Evolutionary conservation across 2,113 vertebrate genomes (phyloP).

Genomic region (Rallus limicola): DNA sequence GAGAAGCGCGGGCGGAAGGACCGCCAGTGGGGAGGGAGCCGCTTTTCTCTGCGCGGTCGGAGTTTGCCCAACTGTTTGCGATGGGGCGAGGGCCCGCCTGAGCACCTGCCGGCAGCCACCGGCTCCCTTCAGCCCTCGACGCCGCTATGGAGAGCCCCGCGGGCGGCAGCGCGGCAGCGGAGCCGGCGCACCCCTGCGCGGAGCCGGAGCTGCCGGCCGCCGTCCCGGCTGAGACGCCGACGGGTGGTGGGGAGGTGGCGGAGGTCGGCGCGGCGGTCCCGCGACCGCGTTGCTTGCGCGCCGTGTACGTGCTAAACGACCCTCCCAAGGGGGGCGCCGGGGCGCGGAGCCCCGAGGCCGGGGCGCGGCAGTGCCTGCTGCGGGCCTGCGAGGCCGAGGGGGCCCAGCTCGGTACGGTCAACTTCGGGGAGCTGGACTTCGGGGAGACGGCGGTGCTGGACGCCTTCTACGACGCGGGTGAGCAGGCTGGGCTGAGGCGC

Average conservation of each 20-base stretch:
- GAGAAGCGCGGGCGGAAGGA: neutral
- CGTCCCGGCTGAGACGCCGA: neutral
- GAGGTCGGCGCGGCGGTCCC: constrained; percentile 39
- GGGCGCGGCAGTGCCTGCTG: constrained; percentile 85
- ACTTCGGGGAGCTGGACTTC: constrained; percentile 89
- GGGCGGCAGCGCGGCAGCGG: neutral
- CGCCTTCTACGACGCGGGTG: constrained; percentile 93
- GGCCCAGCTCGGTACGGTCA: constrained; percentile 84
- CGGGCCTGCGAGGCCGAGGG: constrained; percentile 88
- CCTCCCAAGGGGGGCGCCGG: constrained; percentile 66
- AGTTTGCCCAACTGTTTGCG: neutral
- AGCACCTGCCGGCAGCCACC: constrained; percentile 3
- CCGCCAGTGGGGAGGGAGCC: neutral
- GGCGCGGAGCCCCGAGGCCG: constrained; percentile 85
- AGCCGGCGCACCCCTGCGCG: neutral
- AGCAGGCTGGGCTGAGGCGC: neutral
- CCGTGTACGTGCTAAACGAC: constrained; percentile 86
- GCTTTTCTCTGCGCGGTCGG: neutral
- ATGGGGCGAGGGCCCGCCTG: neutral
- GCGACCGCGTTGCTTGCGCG: constrained; percentile 80
- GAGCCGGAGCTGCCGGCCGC: neutral
- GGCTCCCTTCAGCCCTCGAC: neutral
- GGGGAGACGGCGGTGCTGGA: constrained; percentile 89
- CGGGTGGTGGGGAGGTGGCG: neutral
- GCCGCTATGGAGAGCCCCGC: constrained; percentile 14